Conservation (phyloP, 2,888 invertebrate genomes). For the Eupithecia dodoneata region DNA sequence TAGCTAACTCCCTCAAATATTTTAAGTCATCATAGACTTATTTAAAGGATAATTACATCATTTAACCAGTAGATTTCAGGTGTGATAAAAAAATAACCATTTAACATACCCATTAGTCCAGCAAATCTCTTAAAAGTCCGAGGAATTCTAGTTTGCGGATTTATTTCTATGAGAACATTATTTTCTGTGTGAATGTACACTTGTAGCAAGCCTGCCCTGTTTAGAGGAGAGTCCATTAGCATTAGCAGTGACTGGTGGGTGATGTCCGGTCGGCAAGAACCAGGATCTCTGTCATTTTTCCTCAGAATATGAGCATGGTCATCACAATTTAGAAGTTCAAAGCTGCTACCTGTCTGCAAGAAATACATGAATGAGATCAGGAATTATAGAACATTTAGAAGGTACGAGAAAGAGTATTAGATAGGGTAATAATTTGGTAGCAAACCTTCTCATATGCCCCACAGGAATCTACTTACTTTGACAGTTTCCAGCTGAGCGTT, state of each 20-base stretch:
- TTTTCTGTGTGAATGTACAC: conserved; percentile 96
- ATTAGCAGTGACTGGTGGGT: conserved; percentile 98
- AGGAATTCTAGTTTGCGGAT: conserved; percentile 98
- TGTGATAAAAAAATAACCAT: too few relatives aligned
- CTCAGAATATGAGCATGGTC: conserved; percentile 93
- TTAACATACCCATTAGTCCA: conserved; percentile 93
- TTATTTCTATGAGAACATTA: conserved; percentile 97
- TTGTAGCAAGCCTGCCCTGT: conserved; percentile 97
- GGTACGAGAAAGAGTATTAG: too few relatives aligned
- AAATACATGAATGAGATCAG: neutral
- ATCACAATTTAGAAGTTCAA: conserved; percentile 97
- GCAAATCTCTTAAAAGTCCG: conserved; percentile 98
- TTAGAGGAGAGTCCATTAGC: conserved; percentile 98
- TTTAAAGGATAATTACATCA: too few relatives aligned
- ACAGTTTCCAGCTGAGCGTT: conserved; percentile 98
- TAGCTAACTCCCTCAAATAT: neutral
- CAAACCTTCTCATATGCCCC: neutral
- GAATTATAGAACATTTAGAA: neutral
- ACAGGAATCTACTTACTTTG: conserved; percentile 86
- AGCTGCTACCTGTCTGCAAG: conserved; percentile 91
- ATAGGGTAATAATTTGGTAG: neutral
- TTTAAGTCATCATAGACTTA: neutral
- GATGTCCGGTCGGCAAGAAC: conserved; percentile 97
- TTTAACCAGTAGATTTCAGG: too few relatives aligned
- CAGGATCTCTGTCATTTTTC: conserved; percentile 94